These are phyloP conservation scores for Cardiocondyla obscurior DNA, from an alignment of 1,140 invertebrate species.

Conservation along the genomic window DNA sequence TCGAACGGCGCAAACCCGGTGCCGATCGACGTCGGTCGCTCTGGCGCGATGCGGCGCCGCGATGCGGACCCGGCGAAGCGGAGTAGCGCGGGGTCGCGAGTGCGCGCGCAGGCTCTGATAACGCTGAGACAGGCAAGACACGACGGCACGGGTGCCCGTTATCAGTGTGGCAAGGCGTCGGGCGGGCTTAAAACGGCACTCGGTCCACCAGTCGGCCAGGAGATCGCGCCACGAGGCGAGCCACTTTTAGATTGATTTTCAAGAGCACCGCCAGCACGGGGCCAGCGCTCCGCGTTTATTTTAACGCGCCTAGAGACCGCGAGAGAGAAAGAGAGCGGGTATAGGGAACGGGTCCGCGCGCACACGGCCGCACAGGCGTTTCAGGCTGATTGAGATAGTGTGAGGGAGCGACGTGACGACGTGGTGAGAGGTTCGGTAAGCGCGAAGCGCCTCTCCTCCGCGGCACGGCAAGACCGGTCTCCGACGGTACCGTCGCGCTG, in stretches of 20 bases:
- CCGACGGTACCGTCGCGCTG: conserved; percentile 49
- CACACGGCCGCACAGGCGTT: conserved; percentile 67
- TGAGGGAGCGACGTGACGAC: conserved; percentile 63
- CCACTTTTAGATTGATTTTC: conserved; percentile 83
- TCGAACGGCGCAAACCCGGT: conserved; percentile 18
- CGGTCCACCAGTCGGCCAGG: conserved; percentile 65
- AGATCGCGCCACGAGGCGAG: conserved; percentile 79
- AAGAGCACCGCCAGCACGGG: conserved; percentile 78
- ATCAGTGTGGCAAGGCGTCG: conserved; percentile 67
- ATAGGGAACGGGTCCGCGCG: conserved; percentile 59
- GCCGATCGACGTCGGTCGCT: conserved; percentile 6
- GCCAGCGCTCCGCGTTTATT: conserved; percentile 80
- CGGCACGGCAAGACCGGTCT: conserved; percentile 54
- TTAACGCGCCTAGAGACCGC: conserved; percentile 78
- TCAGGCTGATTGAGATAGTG: conserved; percentile 66
- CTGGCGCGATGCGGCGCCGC: conserved; percentile 34
- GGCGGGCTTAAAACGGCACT: conserved; percentile 63
- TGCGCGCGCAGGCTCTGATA: conserved; percentile 70
- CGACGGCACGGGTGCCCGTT: conserved; percentile 53
- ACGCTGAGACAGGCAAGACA: conserved; percentile 38
- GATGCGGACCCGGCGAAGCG: background rate
- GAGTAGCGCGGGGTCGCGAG: background rate
- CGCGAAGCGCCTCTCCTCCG: conserved; percentile 71
- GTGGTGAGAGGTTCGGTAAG: conserved; percentile 74
- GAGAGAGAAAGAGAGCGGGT: background rate